Percentiles rank a stretch among this genome's conserved stretches.
These are phyloP conservation scores for Araneus ventricosus DNA, from an alignment of 1,140 invertebrate genomes.

Conservation along the genomic window DNA sequence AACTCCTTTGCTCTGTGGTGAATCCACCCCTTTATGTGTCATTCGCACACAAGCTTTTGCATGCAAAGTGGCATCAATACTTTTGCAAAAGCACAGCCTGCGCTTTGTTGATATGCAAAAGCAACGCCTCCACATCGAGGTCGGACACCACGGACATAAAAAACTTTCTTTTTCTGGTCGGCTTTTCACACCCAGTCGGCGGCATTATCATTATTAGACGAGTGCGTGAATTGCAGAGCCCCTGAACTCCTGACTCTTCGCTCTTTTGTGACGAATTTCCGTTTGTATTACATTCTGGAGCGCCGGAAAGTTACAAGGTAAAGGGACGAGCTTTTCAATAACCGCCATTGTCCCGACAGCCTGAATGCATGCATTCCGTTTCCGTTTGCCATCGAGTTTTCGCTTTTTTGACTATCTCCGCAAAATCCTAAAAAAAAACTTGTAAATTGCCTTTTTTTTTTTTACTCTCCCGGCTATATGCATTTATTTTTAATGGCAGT, in stretches of 20 bases:
- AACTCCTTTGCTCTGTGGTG: not conserved
- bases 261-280: slow-evolving; percentile 71
- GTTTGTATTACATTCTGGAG: slow-evolving; percentile 67
- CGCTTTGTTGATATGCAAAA: not conserved
- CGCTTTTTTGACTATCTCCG: slow-evolving; percentile 38
- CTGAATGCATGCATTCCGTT: slow-evolving; percentile 42
- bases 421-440: slow-evolving; percentile 42
- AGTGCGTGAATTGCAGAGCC: slow-evolving; percentile 69
- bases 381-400: slow-evolving; percentile 70
- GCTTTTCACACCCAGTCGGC: slow-evolving; percentile 34
- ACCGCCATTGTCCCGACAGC: slow-evolving; percentile 34
- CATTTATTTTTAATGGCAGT: slow-evolving; percentile 8
- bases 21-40: not conserved
- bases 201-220: slow-evolving; percentile 55
- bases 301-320: slow-evolving; percentile 73
- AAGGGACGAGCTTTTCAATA: slow-evolving; percentile 67
- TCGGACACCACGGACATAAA: slow-evolving; percentile 55
- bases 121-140: slow-evolving; percentile 63
- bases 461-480: not conserved
- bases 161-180: slow-evolving; percentile 51
- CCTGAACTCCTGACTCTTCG: slow-evolving; percentile 62
- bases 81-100: not conserved
- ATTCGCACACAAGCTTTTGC: not conserved
- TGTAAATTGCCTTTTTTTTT: slow-evolving; percentile 21
- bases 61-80: slow-evolving; percentile 15